These are phyloP conservation scores for Anguilla marmorata DNA, from an alignment of 2,797 vertebrate genomes.

Conservation along the genomic window DNA sequence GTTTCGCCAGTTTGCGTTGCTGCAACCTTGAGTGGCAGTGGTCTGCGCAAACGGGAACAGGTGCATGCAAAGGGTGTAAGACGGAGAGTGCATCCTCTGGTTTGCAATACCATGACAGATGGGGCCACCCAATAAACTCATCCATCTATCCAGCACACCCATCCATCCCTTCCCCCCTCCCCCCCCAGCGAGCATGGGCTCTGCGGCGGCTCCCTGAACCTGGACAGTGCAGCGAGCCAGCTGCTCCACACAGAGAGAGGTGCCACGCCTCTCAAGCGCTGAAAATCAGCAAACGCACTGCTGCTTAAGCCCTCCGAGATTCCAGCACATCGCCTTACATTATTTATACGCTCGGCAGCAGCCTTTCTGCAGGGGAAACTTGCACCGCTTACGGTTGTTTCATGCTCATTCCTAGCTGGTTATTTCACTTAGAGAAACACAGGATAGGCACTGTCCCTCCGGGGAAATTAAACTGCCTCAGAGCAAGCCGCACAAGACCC, in stretches of 20 bases:
- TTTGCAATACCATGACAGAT: not conserved
- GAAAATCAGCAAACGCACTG: not conserved
- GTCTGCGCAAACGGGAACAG: not conserved
- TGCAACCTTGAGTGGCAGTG: not conserved
- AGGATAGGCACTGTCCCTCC: not conserved
- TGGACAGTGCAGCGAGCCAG: not conserved
- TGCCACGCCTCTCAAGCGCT: not conserved
- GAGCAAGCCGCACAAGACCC: not conserved
- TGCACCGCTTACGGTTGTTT: not conserved
- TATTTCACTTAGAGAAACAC: not conserved
- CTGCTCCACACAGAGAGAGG: not conserved
- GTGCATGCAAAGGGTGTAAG: not conserved
- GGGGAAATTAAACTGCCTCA: not conserved
- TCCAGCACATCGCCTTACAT: not conserved
- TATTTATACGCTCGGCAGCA: not conserved
- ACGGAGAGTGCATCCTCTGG: not conserved
- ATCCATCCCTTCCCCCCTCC: not conserved
- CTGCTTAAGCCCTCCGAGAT: not conserved
- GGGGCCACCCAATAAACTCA: not conserved
- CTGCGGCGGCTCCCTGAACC: not conserved
- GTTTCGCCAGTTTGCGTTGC: not conserved
- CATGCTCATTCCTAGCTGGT: not conserved
- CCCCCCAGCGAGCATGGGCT: not conserved
- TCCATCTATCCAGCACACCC: not conserved
- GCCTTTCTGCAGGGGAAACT: not conserved